phyloP scores from a whole-genome alignment of 2,113 vertebrate genomes.

The Cavia porcellus region DNA sequence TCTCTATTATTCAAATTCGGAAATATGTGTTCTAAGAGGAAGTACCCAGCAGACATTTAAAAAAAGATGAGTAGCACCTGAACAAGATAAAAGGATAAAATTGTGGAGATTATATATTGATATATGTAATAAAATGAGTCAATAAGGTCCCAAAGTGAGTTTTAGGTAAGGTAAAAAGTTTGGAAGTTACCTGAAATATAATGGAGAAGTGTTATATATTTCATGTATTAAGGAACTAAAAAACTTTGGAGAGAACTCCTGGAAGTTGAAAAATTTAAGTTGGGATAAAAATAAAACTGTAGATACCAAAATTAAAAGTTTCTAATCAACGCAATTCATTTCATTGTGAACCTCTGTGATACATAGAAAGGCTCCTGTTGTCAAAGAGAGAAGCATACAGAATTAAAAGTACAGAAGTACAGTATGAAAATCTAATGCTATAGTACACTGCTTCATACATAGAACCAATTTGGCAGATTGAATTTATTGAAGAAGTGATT shows the following conservation, averaged over 20 bases:
- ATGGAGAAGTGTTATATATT: neutral
- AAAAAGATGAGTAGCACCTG: neutral
- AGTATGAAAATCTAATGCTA: neutral
- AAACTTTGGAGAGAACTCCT: neutral
- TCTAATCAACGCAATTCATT: neutral
- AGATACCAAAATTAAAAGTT: neutral
- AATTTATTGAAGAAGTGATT: conserved; percentile 48
- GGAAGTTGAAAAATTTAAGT: neutral
- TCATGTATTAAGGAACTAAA: neutral
- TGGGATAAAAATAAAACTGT: neutral
- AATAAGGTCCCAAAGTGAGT: neutral
- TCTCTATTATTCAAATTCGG: neutral
- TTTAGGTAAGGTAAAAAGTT: neutral
- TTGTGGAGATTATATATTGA: neutral
- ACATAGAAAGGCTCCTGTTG: neutral
- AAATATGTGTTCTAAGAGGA: neutral
- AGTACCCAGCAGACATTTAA: neutral
- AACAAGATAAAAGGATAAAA: neutral
- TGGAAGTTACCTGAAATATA: neutral
- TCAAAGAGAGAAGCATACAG: neutral
- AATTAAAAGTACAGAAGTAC: neutral
- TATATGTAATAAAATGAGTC: neutral
- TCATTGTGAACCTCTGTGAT: neutral
- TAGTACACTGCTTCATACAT: neutral
- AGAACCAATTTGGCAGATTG: neutral